phyloP scores from a whole-genome alignment of 1,140 invertebrate species.

The Bombus affinis region DNA sequence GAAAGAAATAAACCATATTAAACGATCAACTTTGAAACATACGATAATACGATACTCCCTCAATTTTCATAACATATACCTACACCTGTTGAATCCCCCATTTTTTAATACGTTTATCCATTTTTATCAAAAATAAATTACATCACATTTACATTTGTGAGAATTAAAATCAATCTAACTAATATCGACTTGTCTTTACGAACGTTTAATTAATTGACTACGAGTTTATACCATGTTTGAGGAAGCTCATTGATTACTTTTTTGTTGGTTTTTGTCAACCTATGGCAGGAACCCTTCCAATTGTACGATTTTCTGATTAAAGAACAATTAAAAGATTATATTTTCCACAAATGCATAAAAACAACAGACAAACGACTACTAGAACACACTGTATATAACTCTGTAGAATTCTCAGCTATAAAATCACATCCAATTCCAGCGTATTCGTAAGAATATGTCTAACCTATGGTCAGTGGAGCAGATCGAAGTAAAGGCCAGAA shows the following conservation, averaged over 20 bases:
- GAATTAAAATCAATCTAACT: too few relatives aligned
- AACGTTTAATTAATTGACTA: too few relatives aligned
- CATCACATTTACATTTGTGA: too few relatives aligned
- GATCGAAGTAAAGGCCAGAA: constrained; percentile 8
- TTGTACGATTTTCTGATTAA: too few relatives aligned
- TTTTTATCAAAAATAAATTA: too few relatives aligned
- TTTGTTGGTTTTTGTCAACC: too few relatives aligned
- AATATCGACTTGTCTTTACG: too few relatives aligned
- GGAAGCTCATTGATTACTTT: too few relatives aligned
- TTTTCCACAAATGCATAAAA: neutral
- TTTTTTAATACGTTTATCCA: too few relatives aligned
- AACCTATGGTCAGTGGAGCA: neutral
- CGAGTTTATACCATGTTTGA: too few relatives aligned
- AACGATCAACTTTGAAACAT: neutral
- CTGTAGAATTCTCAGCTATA: neutral
- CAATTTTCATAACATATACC: neutral
- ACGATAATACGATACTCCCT: neutral
- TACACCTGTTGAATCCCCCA: neutral
- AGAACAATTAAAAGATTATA: neutral
- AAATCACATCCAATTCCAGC: neutral
- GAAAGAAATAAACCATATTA: too few relatives aligned
- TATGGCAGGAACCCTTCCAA: too few relatives aligned
- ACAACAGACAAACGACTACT: accelerated
- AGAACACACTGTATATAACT: neutral
- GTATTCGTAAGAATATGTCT: neutral